phyloP scores from a whole-genome alignment of 2,888 invertebrate genomes.

The Andrena fulva region DNA sequence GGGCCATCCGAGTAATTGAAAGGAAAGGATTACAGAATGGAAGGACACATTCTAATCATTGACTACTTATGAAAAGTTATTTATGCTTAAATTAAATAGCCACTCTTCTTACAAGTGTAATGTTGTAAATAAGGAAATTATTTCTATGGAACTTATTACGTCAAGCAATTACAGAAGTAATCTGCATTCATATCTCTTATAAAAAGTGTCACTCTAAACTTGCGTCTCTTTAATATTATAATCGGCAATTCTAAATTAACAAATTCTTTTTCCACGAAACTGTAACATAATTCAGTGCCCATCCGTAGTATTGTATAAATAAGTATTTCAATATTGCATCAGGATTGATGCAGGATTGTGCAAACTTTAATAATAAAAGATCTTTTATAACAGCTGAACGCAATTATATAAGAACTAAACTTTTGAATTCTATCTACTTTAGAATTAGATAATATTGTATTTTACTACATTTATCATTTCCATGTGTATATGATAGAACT shows the following conservation, averaged over 20 bases:
- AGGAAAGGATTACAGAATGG: background rate
- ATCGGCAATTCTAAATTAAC: conserved; percentile 13
- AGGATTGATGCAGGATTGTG: background rate
- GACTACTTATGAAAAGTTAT: conserved; percentile 7
- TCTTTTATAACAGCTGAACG: conserved; percentile 12
- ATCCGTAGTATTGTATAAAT: conserved; percentile 1
- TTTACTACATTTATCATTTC: conserved; percentile 16
- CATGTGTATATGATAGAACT: background rate
- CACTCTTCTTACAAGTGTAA: conserved; percentile 16
- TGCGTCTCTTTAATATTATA: conserved; percentile 12
- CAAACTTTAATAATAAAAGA: conserved; percentile 2
- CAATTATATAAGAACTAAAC: conserved; percentile 5
- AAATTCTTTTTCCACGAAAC: conserved; percentile 15
- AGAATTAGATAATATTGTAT: conserved; percentile 14
- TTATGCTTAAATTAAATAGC: conserved; percentile 16
- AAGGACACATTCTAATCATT: conserved; percentile 23
- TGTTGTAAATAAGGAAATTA: conserved; percentile 32
- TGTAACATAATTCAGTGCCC: conserved; percentile 17
- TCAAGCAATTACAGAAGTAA: background rate
- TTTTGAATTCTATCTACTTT: conserved; percentile 19
- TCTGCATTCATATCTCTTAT: conserved; percentile 23
- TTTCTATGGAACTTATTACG: conserved; percentile 20
- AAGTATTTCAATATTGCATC: conserved; percentile 18
- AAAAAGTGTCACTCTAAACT: conserved; percentile 6
- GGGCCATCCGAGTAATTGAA: conserved; percentile 32